Evolutionary conservation across 1,140 invertebrate genomes (phyloP).

Genomic region (Megalonaias nervosa): DNA sequence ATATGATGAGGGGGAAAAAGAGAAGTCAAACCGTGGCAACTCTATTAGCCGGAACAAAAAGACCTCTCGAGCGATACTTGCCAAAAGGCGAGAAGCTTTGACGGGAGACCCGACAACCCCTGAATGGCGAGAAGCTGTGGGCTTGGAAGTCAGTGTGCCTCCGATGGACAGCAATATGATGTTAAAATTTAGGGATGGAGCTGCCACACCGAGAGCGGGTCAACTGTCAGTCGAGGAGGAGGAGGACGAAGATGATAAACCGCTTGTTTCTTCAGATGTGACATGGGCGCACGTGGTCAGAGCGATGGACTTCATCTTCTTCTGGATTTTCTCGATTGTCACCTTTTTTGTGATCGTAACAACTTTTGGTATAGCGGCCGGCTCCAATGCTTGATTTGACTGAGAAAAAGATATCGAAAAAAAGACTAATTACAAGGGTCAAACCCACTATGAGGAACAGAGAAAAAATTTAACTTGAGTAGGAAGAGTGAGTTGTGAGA

Average conservation of each 20-base stretch:
- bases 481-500: too few relatives aligned
- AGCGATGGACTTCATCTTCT: constrained; percentile 26
- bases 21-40: too few relatives aligned
- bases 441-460: too few relatives aligned
- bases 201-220: too few relatives aligned
- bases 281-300: constrained; percentile 27
- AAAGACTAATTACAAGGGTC: too few relatives aligned
- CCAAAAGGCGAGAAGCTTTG: neutral
- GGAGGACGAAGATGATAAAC: constrained; percentile 1
- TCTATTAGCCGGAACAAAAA: neutral
- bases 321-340: constrained; percentile 27
- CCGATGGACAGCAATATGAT: constrained; percentile 4
- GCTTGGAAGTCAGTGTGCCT: constrained; percentile 2
- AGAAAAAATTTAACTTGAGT: too few relatives aligned
- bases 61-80: neutral
- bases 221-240: too few relatives aligned
- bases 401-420: too few relatives aligned
- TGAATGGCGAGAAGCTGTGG: constrained; percentile 9
- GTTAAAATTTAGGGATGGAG: constrained; percentile 24
- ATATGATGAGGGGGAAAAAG: too few relatives aligned
- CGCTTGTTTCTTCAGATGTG: constrained; percentile 5
- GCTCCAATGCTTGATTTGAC: too few relatives aligned
- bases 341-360: constrained; percentile 11
- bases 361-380: constrained; percentile 13
- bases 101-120: neutral